A percentile compares a stretch with the other conserved stretches of the same genome.
Evolutionary conservation across 2,797 vertebrate species (phyloP).

Genomic region (Heteromormyrus szaboi): DNA sequence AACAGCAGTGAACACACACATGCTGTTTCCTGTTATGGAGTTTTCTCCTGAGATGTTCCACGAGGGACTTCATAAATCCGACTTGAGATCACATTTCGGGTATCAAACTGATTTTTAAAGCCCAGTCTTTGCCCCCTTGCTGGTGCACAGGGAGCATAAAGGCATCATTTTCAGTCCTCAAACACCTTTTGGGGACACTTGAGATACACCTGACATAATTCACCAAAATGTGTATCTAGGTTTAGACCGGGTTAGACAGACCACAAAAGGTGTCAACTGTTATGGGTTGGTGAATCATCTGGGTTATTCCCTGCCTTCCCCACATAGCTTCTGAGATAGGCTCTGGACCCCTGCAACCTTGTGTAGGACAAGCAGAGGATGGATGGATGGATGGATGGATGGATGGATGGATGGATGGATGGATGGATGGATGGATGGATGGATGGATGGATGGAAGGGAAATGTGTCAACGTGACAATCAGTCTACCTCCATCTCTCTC

Average conservation of each 20-base stretch:
- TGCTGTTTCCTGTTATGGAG: background rate
- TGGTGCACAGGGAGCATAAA: background rate
- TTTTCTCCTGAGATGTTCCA: background rate
- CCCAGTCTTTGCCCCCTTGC: background rate
- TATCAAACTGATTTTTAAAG: background rate
- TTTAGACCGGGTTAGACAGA: background rate
- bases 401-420: background rate
- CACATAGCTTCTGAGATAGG: background rate
- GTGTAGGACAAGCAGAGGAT: background rate
- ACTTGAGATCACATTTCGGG: background rate
- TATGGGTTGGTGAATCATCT: background rate
- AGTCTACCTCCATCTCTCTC: background rate
- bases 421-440: too few relatives aligned
- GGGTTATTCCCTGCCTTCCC: background rate
- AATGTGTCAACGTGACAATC: background rate
- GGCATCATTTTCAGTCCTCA: background rate
- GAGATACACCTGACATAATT: background rate
- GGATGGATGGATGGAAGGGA: background rate
- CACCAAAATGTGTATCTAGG: background rate
- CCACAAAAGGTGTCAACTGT: background rate
- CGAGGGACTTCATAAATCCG: background rate
- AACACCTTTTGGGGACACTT: background rate
- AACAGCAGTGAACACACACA: background rate
- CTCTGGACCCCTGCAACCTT: background rate
- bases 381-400: too few relatives aligned